phyloP scores from a whole-genome alignment of 2,888 invertebrate genomes.

The Drosophila longiperda region DNA sequence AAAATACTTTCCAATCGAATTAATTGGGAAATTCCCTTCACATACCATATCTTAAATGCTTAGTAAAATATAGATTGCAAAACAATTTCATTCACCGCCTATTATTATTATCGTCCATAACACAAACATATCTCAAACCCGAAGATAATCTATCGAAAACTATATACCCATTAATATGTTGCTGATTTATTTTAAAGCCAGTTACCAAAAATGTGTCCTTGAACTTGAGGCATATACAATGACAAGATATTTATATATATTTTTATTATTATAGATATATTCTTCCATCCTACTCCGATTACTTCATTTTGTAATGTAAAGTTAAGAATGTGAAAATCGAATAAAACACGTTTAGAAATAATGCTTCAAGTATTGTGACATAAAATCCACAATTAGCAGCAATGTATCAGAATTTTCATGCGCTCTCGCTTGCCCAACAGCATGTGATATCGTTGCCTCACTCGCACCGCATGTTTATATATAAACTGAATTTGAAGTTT shows the following conservation, averaged over 20 bases:
- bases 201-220: background rate
- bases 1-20: background rate
- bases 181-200: background rate
- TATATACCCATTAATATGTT: background rate
- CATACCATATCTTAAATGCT: constrained; percentile 1
- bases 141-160: background rate
- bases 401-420: constrained; percentile 3
- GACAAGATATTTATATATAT: too few relatives aligned
- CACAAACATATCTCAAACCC: background rate
- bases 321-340: background rate
- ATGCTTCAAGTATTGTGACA: background rate
- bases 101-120: background rate
- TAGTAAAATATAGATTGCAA: constrained; percentile 4
- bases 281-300: background rate
- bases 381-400: background rate
- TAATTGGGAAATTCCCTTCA: background rate
- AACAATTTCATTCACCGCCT: background rate
- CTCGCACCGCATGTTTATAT: background rate
- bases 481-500: background rate
- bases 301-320: background rate
- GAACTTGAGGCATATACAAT: background rate
- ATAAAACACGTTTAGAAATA: background rate
- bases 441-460: background rate
- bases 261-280: too few relatives aligned
- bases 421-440: constrained; percentile 4